phyloP scores from a whole-genome alignment of 92 coral and sea anemone species.

The Parazoanthus darwini region DNA sequence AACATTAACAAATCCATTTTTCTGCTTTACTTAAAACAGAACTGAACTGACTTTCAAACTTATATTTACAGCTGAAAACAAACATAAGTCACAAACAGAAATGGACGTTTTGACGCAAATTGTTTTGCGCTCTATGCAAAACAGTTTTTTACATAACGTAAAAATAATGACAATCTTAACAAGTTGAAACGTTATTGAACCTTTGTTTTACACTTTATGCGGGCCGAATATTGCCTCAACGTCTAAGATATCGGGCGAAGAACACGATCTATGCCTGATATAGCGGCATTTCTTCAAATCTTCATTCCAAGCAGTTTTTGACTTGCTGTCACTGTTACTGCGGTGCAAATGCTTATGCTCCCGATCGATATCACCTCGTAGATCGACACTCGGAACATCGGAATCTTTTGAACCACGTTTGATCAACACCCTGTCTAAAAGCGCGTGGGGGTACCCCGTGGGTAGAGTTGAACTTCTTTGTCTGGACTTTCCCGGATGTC shows the following conservation, averaged over 20 bases:
- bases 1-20: no score
- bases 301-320: conserved; percentile 46
- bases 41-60: no score
- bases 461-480: conserved; percentile 55
- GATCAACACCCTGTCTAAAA: not conserved
- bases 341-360: not conserved
- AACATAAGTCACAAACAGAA: no score
- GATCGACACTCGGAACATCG: conserved; percentile 10
- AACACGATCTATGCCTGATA: conserved; percentile 42
- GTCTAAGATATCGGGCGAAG: conserved; percentile 47
- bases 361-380: conserved; percentile 28
- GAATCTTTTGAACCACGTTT: conserved; percentile 12
- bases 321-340: not conserved
- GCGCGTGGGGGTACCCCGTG: not conserved
- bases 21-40: no score
- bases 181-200: not conserved
- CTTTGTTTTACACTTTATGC: not conserved
- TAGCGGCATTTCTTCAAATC: conserved; percentile 57
- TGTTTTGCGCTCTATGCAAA: no score
- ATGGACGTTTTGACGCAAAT: no score
- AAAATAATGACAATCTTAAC: not conserved
- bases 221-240: conserved; percentile 17
- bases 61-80: no score
- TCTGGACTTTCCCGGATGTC: conserved; percentile 20
- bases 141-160: no score